A percentile compares a stretch with the other conserved stretches of the same genome.
Conservation (phyloP, 2,113 vertebrate species). For the Romanogobio albipinnatus region DNA sequence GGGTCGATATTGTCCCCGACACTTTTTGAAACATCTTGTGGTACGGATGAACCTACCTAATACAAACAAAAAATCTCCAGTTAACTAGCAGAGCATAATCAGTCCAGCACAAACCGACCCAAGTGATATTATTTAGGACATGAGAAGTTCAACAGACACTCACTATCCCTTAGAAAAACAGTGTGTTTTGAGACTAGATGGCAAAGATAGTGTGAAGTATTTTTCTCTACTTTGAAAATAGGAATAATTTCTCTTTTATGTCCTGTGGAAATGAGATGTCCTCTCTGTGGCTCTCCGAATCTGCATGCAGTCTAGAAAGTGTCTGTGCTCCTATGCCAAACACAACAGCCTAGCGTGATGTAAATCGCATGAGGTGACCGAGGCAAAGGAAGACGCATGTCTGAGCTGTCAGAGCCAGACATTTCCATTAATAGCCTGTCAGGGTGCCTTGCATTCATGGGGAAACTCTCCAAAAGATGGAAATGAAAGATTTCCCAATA, state of each 20-base stretch:
- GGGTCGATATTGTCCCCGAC: too few species aligned
- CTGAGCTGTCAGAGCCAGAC: constrained; percentile 40
- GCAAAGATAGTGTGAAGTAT: constrained; percentile 29
- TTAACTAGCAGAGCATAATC: too few species aligned
- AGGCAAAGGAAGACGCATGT: constrained; percentile 50
- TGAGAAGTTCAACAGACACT: neutral
- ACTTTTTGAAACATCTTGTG: too few species aligned
- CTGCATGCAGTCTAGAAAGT: constrained; percentile 39
- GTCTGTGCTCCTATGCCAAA: constrained; percentile 49
- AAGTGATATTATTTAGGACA: constrained; percentile 1
- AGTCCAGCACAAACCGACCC: neutral
- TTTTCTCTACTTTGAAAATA: constrained; percentile 33
- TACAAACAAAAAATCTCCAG: too few species aligned
- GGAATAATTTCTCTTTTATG: constrained; percentile 37
- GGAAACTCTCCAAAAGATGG: constrained; percentile 24
- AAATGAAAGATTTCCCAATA: constrained; percentile 45
- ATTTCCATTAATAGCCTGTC: constrained; percentile 42
- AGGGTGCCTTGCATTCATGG: constrained; percentile 30
- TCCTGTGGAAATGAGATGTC: constrained; percentile 34
- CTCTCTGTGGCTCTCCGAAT: constrained; percentile 30
- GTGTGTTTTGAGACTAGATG: constrained; percentile 28
- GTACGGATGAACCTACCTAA: too few species aligned
- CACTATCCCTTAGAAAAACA: constrained; percentile 10
- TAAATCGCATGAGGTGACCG: constrained; percentile 54
- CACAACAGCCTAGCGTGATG: constrained; percentile 51